phyloP scores from a whole-genome alignment of 2,797 vertebrate species.

The Sebastes vulpes region DNA sequence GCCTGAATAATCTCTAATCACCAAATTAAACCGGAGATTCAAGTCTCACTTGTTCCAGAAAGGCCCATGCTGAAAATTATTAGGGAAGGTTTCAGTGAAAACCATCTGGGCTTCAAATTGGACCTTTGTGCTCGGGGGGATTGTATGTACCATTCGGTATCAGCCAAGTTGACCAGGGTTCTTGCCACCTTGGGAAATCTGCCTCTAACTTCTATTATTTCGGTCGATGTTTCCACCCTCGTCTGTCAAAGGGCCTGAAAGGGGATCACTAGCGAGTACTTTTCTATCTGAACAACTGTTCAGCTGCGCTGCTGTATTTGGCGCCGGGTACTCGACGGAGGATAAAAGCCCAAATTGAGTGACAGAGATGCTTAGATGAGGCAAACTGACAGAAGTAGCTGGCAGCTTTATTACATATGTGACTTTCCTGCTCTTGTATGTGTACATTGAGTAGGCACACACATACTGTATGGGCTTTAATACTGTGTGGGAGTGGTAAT shows the following conservation, averaged over 20 bases:
- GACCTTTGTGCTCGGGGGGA: slow-evolving; percentile 23
- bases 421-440: slow-evolving; percentile 10
- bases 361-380: slow-evolving; percentile 14
- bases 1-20: slow-evolving; percentile 56
- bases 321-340: neutral
- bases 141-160: slow-evolving; percentile 31
- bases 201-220: slow-evolving; percentile 56
- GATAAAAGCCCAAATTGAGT: slow-evolving; percentile 46
- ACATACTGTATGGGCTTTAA: slow-evolving; percentile 52
- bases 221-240: slow-evolving; percentile 23
- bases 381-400: slow-evolving; percentile 31
- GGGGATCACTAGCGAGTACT: slow-evolving; percentile 20
- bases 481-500: slow-evolving; percentile 68
- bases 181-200: slow-evolving; percentile 61
- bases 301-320: slow-evolving; percentile 22
- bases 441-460: slow-evolving; percentile 26
- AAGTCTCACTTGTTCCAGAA: slow-evolving; percentile 19
- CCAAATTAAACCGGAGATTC: slow-evolving; percentile 42
- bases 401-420: slow-evolving; percentile 38
- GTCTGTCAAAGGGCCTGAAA: slow-evolving; percentile 36
- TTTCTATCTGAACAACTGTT: slow-evolving; percentile 23
- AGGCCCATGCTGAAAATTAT: slow-evolving; percentile 34
- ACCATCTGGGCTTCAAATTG: slow-evolving; percentile 54
- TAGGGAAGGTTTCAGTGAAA: slow-evolving; percentile 36
- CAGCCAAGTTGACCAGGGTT: slow-evolving; percentile 37